A percentile compares a stretch with the other conserved stretches of the same genome.
phyloP scores from a whole-genome alignment of 2,113 vertebrate species.

The Cynopterus brachyotis region DNA sequence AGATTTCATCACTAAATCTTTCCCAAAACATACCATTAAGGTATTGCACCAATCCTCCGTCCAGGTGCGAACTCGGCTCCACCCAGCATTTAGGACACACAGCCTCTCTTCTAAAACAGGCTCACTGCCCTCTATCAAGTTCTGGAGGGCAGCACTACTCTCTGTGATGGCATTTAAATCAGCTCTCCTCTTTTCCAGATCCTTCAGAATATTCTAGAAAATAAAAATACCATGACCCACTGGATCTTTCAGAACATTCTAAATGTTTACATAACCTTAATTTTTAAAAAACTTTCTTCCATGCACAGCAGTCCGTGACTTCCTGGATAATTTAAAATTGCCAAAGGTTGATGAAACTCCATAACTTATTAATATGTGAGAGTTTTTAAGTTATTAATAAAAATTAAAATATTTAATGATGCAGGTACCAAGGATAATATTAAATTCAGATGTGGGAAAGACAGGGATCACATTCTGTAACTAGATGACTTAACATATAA shows the following conservation, averaged over 20 bases:
- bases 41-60: conserved; percentile 94
- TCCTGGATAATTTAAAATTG: not conserved
- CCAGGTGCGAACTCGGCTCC: conserved; percentile 91
- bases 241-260: not conserved
- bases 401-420: not conserved
- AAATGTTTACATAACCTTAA: not conserved
- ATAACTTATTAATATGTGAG: not conserved
- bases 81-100: conserved; percentile 90
- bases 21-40: conserved; percentile 86
- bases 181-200: conserved; percentile 90
- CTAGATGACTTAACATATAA: not conserved
- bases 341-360: not conserved
- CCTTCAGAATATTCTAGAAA: conserved; percentile 92
- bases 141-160: conserved; percentile 90
- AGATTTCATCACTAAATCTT: accelerated
- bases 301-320: not conserved
- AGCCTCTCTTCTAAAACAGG: conserved; percentile 90
- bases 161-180: conserved; percentile 91
- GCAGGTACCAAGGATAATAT: not conserved
- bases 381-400: not conserved
- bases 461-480: not conserved
- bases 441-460: not conserved
- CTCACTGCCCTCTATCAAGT: conserved; percentile 91
- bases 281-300: not conserved
- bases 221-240: conserved; percentile 35